Conservation (phyloP, 1,140 invertebrate genomes). For the Fopius arisanus region DNA sequence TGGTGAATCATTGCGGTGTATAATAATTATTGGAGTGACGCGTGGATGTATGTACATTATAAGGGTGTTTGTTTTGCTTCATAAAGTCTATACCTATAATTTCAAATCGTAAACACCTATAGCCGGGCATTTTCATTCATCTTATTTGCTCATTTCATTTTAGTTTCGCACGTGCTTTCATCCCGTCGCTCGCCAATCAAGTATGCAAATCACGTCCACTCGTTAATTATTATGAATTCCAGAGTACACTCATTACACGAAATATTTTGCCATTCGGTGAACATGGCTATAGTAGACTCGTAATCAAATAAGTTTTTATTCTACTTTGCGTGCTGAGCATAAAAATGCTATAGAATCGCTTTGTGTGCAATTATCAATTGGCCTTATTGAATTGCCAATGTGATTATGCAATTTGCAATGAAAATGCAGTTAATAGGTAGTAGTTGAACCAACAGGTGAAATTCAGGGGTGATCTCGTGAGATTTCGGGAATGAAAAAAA, state of each 20-base stretch:
- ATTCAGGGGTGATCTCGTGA: too few relatives aligned
- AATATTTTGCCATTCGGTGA: too few relatives aligned
- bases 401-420: too few relatives aligned
- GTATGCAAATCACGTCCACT: not conserved
- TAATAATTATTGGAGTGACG: slow-evolving; percentile 54
- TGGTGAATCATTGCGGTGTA: slow-evolving; percentile 41
- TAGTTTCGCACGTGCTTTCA: not conserved
- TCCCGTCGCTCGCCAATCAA: not conserved
- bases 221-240: too few relatives aligned
- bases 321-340: not conserved
- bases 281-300: too few relatives aligned
- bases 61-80: slow-evolving; percentile 50
- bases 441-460: too few relatives aligned
- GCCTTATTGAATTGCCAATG: too few relatives aligned
- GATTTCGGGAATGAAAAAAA: too few relatives aligned
- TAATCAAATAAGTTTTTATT: too few relatives aligned
- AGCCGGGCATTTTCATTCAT: slow-evolving; percentile 24
- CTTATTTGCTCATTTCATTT: slow-evolving; percentile 1
- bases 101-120: slow-evolving; percentile 50
- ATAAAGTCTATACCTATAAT: slow-evolving; percentile 51
- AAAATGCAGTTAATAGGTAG: too few relatives aligned
- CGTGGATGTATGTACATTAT: slow-evolving; percentile 44
- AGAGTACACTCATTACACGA: too few relatives aligned
- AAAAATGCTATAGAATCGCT: not conserved
- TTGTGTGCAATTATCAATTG: too few relatives aligned